Evolutionary conservation across 2,888 invertebrate genomes (phyloP).

Genomic region (Xylocampa areola): DNA sequence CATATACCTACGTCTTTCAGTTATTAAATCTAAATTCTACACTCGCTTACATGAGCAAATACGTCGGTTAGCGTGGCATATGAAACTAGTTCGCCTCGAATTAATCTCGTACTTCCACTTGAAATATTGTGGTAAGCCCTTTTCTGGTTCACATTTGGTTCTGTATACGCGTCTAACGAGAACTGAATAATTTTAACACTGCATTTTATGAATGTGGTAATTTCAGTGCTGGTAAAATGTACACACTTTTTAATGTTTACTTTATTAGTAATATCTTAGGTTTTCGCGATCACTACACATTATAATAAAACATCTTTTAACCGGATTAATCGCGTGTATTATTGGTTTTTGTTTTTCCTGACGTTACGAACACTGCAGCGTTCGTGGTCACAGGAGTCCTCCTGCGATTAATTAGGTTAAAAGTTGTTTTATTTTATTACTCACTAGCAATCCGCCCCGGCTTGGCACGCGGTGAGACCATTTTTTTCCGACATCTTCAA

Average conservation of each 20-base stretch:
- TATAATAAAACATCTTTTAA: no score
- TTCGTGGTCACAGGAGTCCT: no score
- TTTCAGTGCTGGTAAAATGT: background rate
- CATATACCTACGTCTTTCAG: constrained; percentile 4
- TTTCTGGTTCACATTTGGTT: constrained; percentile 13
- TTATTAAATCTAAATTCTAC: constrained; percentile 29
- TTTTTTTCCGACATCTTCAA: no score
- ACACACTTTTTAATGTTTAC: background rate
- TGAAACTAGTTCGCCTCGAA: constrained; percentile 20
- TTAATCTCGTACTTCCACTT: constrained; percentile 37
- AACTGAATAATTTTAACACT: constrained; percentile 21
- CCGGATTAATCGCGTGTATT: no score
- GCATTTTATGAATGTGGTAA: background rate
- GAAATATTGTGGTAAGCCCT: constrained; percentile 32
- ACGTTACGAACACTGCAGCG: no score
- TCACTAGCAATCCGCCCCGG: no score
- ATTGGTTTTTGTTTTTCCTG: no score
- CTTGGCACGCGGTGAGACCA: no score
- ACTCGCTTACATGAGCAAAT: constrained; percentile 13
- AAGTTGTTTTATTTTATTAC: no score
- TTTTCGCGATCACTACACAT: no score
- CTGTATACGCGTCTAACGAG: constrained; percentile 13
- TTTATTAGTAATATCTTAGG: background rate
- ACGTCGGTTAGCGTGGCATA: constrained; percentile 8
- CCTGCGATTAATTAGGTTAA: no score